A percentile compares a stretch with the other conserved stretches of the same genome.
phyloP scores from a whole-genome alignment of 2,888 invertebrate species.

The Hemicrepidius hirtus region DNA sequence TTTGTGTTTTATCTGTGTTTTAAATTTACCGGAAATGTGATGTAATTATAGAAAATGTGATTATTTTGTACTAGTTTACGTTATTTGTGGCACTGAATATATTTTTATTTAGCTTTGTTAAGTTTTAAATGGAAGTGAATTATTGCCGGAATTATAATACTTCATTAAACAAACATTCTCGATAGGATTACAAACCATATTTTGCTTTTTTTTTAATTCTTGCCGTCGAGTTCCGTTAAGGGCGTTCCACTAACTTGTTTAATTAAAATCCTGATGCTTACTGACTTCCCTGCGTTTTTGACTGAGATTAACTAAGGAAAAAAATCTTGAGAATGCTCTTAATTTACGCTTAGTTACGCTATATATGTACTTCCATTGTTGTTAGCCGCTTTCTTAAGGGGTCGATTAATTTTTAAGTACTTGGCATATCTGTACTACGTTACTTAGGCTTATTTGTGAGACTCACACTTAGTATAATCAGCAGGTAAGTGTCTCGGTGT shows the following conservation, averaged over 20 bases:
- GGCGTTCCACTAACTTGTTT: constrained; percentile 20
- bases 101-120: constrained; percentile 41
- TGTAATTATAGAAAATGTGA: constrained; percentile 52
- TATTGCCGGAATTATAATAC: constrained; percentile 28
- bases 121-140: constrained; percentile 39
- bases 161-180: constrained; percentile 18
- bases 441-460: constrained; percentile 59
- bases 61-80: constrained; percentile 45
- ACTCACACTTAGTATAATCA: constrained; percentile 59
- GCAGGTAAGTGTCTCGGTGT: constrained; percentile 70
- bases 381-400: constrained; percentile 46
- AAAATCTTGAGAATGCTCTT: constrained; percentile 16
- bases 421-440: constrained; percentile 65
- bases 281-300: constrained; percentile 3
- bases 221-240: constrained; percentile 20
- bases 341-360: constrained; percentile 30
- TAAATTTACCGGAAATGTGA: constrained; percentile 47
- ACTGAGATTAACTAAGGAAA: not conserved
- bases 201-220: constrained; percentile 1
- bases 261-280: not conserved
- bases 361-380: constrained; percentile 37
- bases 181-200: constrained; percentile 15
- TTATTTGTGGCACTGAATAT: constrained; percentile 39
- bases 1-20: constrained; percentile 43
- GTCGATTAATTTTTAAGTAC: constrained; percentile 51